Evolutionary conservation across 2,888 invertebrate species (phyloP), one percentile per base, ranked within the genome.

Genomic region (Beris morrisii): DNA sequence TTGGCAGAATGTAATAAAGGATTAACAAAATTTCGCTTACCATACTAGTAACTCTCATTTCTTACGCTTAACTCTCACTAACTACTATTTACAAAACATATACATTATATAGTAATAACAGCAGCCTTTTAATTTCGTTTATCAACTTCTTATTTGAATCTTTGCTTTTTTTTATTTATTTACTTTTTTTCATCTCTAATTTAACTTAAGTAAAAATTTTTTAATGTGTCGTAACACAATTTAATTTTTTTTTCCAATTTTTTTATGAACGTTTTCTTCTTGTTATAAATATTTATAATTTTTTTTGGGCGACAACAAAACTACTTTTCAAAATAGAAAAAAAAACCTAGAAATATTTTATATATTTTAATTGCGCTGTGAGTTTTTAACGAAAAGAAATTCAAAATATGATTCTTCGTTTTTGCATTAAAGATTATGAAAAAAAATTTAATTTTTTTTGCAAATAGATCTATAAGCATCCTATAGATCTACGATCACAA

Each of bases 1-100:
- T 65, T 66, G 65, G 58, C 58, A 68, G 68, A 68, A 68, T 68
- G 68, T 68, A 68, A 66, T 68, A 68, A 68, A 68, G 63, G 61
- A 46, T 65, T 68, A 68, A 68, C 68, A 68, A 68, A 68, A 32
- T 13, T 58, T 58, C 58, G 22, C 58, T 58, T 58, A 58, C 22
- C 38, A 58, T 45, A 31, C 44, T 46, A 13, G 45, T 58, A 58
- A 58, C 58, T 58, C 11, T 58, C 52, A 5, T 44, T 46, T 13
- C 46, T 58, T 45, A 45, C 45, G 45, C 46, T 45, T 43, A 32
- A 31, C 56, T 56, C 56, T 46, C 46, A 58, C 58, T 58, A 45
- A 58, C 46, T 56, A 58, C 45, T 58, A 58, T 58, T 44, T 58
- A 58, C 58, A 58, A 46, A 22, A 45, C 58, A 38, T 58, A 44